A percentile compares a stretch with the other conserved stretches of the same genome.
Conservation (phyloP, 2,797 vertebrate genomes). For the Coccyzus lansbergi region DNA sequence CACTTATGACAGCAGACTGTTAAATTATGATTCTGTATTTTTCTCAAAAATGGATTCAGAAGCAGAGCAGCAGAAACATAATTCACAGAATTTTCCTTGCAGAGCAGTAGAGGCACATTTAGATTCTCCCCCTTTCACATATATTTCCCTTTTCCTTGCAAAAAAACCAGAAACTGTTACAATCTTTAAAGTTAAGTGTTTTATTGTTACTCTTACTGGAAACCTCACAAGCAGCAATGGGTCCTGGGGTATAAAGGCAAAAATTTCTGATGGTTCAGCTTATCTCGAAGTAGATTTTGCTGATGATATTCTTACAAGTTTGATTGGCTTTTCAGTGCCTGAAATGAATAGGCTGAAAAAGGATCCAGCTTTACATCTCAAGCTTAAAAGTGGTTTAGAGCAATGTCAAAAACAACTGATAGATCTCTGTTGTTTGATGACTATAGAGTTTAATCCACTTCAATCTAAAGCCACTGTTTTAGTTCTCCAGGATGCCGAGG, state of each 20-base stretch:
- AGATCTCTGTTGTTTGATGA: conserved; percentile 96
- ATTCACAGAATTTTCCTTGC: conserved; percentile 7
- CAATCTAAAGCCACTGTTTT: conserved; percentile 81
- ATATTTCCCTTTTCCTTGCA: conserved; percentile 84
- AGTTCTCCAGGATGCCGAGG: conserved; percentile 77
- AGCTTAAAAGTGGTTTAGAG: conserved; percentile 85
- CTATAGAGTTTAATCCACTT: conserved; percentile 79
- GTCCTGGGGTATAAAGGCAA: conserved; percentile 85
- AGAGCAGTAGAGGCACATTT: background rate
- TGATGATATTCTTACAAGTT: conserved; percentile 83
- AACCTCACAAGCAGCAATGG: conserved; percentile 85
- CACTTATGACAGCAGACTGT: background rate
- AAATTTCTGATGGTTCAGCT: conserved; percentile 91
- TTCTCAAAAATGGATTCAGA: background rate
- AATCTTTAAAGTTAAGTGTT: conserved; percentile 87
- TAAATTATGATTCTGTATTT: background rate
- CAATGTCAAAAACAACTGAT: conserved; percentile 91
- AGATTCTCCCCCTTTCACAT: conserved; percentile 85
- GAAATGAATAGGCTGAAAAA: conserved; percentile 87
- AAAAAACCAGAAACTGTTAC: conserved; percentile 58
- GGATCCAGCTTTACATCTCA: conserved; percentile 78
- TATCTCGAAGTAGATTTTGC: conserved; percentile 92
- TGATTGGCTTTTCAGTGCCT: conserved; percentile 91
- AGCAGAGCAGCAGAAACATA: background rate
- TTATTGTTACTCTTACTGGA: conserved; percentile 93